Evolutionary conservation across 2,888 invertebrate genomes (phyloP).

Genomic region (Cylloceria caligata): DNA sequence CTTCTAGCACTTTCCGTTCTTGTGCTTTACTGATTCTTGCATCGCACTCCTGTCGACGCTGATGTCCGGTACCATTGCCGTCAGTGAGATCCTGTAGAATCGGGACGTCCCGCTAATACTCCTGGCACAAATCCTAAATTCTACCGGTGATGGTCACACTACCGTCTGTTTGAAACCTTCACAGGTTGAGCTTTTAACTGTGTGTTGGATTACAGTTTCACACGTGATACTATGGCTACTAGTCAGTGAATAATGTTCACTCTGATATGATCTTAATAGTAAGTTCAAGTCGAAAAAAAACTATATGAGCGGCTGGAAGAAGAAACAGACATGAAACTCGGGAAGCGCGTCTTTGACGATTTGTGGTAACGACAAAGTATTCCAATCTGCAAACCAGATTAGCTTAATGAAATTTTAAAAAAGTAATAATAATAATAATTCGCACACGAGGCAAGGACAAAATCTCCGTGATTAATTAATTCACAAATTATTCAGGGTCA

Average conservation of each 20-base stretch:
- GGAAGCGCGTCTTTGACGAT: too few species aligned
- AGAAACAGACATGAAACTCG: too few species aligned
- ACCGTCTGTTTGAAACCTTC: too few species aligned
- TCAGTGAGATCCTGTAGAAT: not conserved
- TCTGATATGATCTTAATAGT: too few species aligned
- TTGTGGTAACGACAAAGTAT: not conserved
- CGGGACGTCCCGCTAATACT: not conserved
- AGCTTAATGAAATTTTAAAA: not conserved
- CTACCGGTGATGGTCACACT: not conserved
- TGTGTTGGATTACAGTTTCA: too few species aligned
- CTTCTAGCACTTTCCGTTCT: not conserved
- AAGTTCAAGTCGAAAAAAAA: too few species aligned
- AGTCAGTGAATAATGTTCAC: too few species aligned
- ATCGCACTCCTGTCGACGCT: not conserved
- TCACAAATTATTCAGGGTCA: conserved; percentile 50
- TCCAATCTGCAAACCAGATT: conserved; percentile 9
- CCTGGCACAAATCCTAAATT: conserved; percentile 10
- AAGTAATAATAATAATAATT: not conserved
- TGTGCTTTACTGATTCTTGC: not conserved
- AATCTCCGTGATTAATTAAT: conserved; percentile 43
- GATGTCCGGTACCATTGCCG: not conserved
- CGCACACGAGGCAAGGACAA: conserved; percentile 18
- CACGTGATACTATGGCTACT: too few species aligned
- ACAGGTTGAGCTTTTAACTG: too few species aligned
- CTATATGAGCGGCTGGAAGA: too few species aligned